These are phyloP conservation scores for Diorhabda elongata DNA, from an alignment of 1,140 invertebrate genomes.

Conservation along the genomic window DNA sequence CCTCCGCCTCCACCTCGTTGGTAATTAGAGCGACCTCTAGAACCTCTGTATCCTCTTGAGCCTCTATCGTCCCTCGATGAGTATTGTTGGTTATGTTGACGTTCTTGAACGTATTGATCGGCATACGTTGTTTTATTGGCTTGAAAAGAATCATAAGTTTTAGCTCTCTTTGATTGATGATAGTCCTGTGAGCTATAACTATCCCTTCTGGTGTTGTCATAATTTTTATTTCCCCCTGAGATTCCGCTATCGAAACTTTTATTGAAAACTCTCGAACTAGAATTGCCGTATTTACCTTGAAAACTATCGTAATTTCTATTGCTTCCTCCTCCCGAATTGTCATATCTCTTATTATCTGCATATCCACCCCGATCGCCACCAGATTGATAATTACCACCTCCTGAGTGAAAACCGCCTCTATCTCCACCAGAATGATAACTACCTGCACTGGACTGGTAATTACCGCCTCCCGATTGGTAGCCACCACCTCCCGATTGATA, in stretches of 20 bases:
- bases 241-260: slow-evolving; percentile 14
- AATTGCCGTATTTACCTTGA: slow-evolving; percentile 12
- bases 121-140: slow-evolving; percentile 40
- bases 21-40: slow-evolving; percentile 42
- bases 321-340: slow-evolving; percentile 21
- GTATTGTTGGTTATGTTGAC: slow-evolving; percentile 43
- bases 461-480: slow-evolving; percentile 21
- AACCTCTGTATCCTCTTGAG: slow-evolving; percentile 9
- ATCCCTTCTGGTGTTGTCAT: slow-evolving; percentile 36
- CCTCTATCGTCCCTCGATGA: slow-evolving; percentile 25
- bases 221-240: slow-evolving; percentile 21
- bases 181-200: slow-evolving; percentile 33
- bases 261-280: neutral
- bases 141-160: slow-evolving; percentile 46
- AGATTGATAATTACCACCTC: neutral
- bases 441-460: slow-evolving; percentile 23
- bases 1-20: slow-evolving; percentile 41
- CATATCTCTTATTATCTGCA: slow-evolving; percentile 22
- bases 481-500: slow-evolving; percentile 7
- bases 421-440: slow-evolving; percentile 17
- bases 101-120: slow-evolving; percentile 46
- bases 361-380: slow-evolving; percentile 11
- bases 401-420: no score
- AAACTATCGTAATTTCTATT: slow-evolving; percentile 18
- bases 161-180: slow-evolving; percentile 39